Percentiles rank a stretch among this genome's conserved stretches.
Evolutionary conservation across 2,797 vertebrate species (phyloP).

Genomic region (Cryptoblepharus egeriae): DNA sequence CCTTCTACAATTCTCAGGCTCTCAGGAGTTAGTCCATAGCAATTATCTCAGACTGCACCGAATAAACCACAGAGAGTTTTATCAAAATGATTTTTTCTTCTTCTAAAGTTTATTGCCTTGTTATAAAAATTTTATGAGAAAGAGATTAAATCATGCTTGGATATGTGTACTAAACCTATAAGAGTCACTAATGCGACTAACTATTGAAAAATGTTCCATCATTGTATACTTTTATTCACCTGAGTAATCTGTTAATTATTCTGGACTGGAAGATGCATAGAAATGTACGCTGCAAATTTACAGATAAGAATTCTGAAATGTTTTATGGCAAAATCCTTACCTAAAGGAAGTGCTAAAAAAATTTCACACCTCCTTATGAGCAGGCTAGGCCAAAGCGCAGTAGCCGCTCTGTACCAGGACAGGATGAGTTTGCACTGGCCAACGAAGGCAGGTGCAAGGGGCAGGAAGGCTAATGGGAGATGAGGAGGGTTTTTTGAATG

Average conservation of each 20-base stretch:
- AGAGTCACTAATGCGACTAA: conserved; percentile 70
- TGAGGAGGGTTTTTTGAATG: too few species aligned
- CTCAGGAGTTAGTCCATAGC: conserved; percentile 53
- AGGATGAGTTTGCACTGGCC: too few species aligned
- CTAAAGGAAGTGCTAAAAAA: too few species aligned
- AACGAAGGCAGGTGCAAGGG: too few species aligned
- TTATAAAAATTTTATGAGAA: conserved; percentile 73
- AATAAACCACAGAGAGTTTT: conserved; percentile 62
- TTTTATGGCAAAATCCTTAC: too few species aligned
- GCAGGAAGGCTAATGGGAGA: too few species aligned
- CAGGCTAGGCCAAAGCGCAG: too few species aligned
- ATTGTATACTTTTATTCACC: conserved; percentile 60
- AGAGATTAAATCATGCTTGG: conserved; percentile 74
- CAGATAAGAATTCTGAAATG: conserved; percentile 14
- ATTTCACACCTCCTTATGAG: too few species aligned
- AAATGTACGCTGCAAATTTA: conserved; percentile 26
- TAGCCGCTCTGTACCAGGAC: too few species aligned
- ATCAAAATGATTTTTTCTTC: conserved; percentile 70
- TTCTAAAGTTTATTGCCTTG: conserved; percentile 73
- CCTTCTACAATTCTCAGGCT: conserved; percentile 44
- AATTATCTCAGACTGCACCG: conserved; percentile 59
- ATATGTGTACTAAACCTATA: conserved; percentile 74
- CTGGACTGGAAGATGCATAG: conserved; percentile 48
- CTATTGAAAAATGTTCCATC: conserved; percentile 73
- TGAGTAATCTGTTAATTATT: conserved; percentile 72